phyloP scores from a whole-genome alignment of 1,140 invertebrate genomes.

The Apis florea region DNA sequence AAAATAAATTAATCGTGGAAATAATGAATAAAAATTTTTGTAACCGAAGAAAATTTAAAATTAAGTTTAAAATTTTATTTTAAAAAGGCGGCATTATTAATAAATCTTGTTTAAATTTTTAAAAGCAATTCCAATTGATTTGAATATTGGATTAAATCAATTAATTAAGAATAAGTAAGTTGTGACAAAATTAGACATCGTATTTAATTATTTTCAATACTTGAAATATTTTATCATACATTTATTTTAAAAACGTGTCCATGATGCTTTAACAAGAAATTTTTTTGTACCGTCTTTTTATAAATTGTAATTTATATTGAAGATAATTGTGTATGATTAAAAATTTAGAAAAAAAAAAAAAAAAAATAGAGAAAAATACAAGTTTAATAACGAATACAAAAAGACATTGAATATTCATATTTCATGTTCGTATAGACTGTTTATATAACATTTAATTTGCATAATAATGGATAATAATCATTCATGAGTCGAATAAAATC shows the following conservation, averaged over 20 bases:
- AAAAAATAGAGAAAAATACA: no score
- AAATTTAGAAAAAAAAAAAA: no score
- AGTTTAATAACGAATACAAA: background rate
- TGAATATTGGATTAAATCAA: background rate
- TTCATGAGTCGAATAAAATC: background rate
- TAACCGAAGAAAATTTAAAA: no score
- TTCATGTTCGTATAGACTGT: background rate
- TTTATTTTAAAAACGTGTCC: no score
- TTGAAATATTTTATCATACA: no score
- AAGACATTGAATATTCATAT: background rate
- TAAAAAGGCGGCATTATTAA: background rate
- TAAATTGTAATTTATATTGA: no score
- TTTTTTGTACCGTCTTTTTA: no score
- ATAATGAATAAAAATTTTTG: background rate
- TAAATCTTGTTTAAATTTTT: background rate
- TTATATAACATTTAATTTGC: background rate
- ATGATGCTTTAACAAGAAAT: no score
- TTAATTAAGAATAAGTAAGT: no score
- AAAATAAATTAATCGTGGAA: background rate
- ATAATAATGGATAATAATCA: background rate
- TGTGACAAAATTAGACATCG: no score
- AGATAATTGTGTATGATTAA: no score
- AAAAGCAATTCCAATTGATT: background rate
- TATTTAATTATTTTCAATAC: no score
- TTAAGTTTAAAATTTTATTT: background rate